These are phyloP conservation scores for Potamarius usumacintae DNA, from an alignment of 2,113 vertebrate genomes.

Conservation along the genomic window DNA sequence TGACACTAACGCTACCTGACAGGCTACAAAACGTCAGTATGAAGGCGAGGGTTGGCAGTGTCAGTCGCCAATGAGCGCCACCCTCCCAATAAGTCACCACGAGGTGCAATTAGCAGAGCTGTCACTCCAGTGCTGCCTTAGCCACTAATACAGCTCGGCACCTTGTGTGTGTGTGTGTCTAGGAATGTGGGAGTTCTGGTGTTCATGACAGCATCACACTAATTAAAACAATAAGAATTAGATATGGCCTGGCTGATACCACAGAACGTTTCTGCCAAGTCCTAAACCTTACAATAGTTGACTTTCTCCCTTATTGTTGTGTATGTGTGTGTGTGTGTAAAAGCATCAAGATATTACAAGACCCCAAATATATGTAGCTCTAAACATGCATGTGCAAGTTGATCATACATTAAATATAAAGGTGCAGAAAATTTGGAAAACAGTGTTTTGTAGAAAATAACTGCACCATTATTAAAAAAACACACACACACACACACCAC, in stretches of 20 bases:
- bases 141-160: constrained; percentile 89
- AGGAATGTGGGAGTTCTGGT: constrained; percentile 39
- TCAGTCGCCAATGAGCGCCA: constrained; percentile 67
- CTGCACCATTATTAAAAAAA: too few relatives aligned
- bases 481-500: too few relatives aligned
- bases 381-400: neutral
- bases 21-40: constrained; percentile 60
- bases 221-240: constrained; percentile 70
- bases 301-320: neutral
- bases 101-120: constrained; percentile 87
- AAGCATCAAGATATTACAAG: neutral
- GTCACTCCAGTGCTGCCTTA: constrained; percentile 83
- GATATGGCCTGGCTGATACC: constrained; percentile 44
- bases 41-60: constrained; percentile 60
- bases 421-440: neutral
- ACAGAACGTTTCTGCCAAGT: constrained; percentile 38
- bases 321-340: neutral
- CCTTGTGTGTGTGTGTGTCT: constrained; percentile 28
- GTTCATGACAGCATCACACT: constrained; percentile 65
- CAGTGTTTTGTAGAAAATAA: neutral
- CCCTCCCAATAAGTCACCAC: constrained; percentile 78
- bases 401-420: neutral
- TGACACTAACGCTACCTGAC: constrained; percentile 55
- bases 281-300: constrained; percentile 15
- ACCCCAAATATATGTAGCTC: neutral